Conservation (phyloP, 1,140 invertebrate species). For the Chionoecetes opilio region DNA sequence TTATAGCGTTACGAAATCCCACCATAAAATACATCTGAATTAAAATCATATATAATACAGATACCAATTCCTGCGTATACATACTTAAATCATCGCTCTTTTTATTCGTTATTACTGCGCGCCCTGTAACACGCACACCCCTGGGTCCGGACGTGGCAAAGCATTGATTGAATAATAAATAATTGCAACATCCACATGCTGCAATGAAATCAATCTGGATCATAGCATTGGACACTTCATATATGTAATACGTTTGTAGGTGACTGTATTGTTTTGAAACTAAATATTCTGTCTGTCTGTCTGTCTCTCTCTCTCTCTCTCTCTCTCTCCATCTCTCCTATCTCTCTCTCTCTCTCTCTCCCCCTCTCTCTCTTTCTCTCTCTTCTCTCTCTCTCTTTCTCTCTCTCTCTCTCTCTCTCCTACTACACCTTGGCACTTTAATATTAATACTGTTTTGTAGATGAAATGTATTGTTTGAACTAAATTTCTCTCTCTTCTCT, state of each 20-base stretch:
- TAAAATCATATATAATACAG: no score
- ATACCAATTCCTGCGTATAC: no score
- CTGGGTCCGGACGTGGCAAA: neutral
- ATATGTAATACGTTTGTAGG: neutral
- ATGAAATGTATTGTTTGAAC: no score
- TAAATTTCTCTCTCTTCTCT: neutral
- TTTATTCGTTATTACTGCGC: neutral
- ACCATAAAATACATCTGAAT: no score
- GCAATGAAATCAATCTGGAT: neutral
- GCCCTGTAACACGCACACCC: no score
- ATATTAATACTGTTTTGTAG: no score
- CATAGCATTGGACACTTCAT: conserved; percentile 7
- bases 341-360: no score
- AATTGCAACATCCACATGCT: neutral
- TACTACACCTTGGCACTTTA: no score
- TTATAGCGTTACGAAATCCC: no score
- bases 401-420: no score
- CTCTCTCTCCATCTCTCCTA: no score
- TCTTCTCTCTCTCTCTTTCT: no score
- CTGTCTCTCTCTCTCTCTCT: neutral
- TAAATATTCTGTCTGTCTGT: neutral
- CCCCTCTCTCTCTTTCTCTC: neutral
- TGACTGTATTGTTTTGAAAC: neutral
- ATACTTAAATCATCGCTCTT: neutral
- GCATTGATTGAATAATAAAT: conserved; percentile 31